Evolutionary conservation across 1,140 invertebrate species (phyloP), one percentile per base, ranked within the genome.

Genomic region (Drosophila lacertosa): DNA sequence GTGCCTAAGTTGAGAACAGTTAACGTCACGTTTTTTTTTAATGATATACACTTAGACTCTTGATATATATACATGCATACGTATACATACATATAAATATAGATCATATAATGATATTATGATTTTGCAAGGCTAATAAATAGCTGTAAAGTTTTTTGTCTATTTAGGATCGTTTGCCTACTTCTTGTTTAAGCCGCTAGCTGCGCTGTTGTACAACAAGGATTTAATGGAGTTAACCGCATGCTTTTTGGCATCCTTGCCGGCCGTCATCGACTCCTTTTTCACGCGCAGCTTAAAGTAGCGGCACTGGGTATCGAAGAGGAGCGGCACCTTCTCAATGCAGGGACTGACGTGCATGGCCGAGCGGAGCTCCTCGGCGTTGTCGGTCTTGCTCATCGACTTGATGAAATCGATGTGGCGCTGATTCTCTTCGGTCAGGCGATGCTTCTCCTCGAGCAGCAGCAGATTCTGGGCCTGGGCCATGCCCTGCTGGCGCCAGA

Each of bases 401-500:
- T 84, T 88, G 32, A 91, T 89, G 16, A 88, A 84, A 16, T 91
- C 55, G 7, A 76, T 66, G n/a, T 89, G 74, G 1, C 74, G 72
- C 33, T 90, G 57, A 53, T 91, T 91, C 40, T 91, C 89, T 22
- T 78, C 77, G 5, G 72, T 70, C 9, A 91, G 44, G 9, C 54
- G 33, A 6, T 32, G 60, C 48, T 91, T 90, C 35, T 89, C 82
- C 58, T 81, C 60, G 1, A 79, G 45, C 37, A 91, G 44, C 29
- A 91, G 29, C 7, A 90, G 6, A 22, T 89, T 89, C 11, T 91
- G 89, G 1, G 74, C 70, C 39, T 80, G 69, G 1, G 75, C 89
- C 68, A 89, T 74, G 10, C 79, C 73, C 45, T 84, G 79, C 10
- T 89, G 86, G 9, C 75, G 79, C 89, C 89, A 90, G 20, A 91